Evolutionary conservation across 2,113 vertebrate species (phyloP).

Genomic region (Malaclemys terrapin): DNA sequence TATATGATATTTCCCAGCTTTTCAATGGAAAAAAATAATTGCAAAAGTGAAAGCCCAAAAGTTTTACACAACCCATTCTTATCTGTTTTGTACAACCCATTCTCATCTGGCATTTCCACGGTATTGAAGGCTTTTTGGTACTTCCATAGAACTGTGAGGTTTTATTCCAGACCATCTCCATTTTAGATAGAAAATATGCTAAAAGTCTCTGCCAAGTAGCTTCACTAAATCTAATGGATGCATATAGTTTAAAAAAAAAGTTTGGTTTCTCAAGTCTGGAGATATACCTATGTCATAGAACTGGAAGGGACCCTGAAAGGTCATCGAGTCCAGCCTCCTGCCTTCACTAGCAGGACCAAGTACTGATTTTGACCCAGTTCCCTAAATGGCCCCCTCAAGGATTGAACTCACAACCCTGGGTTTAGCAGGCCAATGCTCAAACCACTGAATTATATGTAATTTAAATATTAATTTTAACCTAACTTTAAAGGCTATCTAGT

Average conservation of each 20-base stretch:
- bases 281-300: too few relatives aligned
- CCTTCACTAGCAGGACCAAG: too few relatives aligned
- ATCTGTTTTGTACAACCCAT: constrained; percentile 8
- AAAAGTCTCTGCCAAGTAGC: background rate
- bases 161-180: background rate
- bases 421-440: too few relatives aligned
- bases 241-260: background rate
- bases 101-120: background rate
- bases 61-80: background rate
- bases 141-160: background rate
- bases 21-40: background rate
- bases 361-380: too few relatives aligned
- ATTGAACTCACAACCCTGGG: too few relatives aligned
- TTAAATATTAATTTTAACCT: constrained; percentile 23
- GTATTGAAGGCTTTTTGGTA: background rate
- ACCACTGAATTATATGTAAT: background rate
- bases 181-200: constrained; percentile 3
- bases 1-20: constrained; percentile 11
- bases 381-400: too few relatives aligned
- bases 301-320: too few relatives aligned
- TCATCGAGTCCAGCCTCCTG: too few relatives aligned
- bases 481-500: constrained; percentile 41
- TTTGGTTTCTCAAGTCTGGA: background rate
- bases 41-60: background rate
- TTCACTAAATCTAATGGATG: constrained; percentile 17